Evolutionary conservation across 2,113 vertebrate genomes (phyloP).

Genomic region (Empidonax traillii): DNA sequence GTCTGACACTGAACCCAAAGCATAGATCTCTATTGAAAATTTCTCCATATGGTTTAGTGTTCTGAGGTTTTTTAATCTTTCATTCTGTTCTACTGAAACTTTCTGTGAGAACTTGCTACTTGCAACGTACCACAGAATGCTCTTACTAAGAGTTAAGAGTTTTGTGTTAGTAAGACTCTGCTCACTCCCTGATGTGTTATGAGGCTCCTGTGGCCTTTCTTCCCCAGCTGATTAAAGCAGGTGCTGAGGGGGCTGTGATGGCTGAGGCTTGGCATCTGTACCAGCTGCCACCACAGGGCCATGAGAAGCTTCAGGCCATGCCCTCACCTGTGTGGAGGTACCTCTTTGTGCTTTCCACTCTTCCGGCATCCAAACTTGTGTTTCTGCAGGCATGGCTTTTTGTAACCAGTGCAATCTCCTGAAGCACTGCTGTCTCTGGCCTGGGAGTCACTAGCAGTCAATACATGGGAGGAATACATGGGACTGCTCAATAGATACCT

Average conservation of each 20-base stretch:
- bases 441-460: background rate
- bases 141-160: background rate
- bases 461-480: fast-evolving
- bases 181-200: background rate
- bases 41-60: background rate
- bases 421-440: background rate
- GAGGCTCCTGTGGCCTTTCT: background rate
- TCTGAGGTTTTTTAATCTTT: background rate
- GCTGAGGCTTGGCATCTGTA: background rate
- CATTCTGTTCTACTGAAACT: background rate
- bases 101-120: background rate
- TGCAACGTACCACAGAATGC: background rate
- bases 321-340: fast-evolving
- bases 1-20: background rate
- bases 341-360: background rate
- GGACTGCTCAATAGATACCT: background rate
- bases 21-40: background rate
- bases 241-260: fast-evolving
- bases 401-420: background rate
- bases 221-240: background rate
- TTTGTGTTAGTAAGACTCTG: background rate
- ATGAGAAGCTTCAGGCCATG: background rate
- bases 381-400: background rate
- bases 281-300: background rate
- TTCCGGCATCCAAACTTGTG: background rate